Evolutionary conservation across 2,888 invertebrate species (phyloP).

Genomic region (Lochmaea crataegi): DNA sequence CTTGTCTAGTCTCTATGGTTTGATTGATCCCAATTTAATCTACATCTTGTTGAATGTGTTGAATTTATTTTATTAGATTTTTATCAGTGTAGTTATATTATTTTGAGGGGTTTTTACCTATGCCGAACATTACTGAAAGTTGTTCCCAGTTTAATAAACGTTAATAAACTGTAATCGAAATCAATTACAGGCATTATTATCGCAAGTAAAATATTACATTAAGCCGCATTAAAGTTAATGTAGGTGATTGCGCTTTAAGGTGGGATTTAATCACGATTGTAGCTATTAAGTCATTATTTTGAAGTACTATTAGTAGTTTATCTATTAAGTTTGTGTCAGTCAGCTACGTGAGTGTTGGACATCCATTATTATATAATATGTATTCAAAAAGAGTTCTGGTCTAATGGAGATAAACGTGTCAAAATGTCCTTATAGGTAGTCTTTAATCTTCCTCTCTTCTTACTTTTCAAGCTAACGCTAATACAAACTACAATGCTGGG

Average conservation of each 20-base stretch:
- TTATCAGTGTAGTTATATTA: background rate
- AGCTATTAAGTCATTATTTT: slow-evolving; percentile 45
- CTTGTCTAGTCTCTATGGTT: too few relatives aligned
- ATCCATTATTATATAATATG: slow-evolving; percentile 39
- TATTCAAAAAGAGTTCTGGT: slow-evolving; percentile 38
- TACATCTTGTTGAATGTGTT: background rate
- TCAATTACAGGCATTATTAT: slow-evolving; percentile 38
- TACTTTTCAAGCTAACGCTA: background rate
- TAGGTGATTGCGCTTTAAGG: slow-evolving; percentile 41
- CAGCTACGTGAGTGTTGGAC: slow-evolving; percentile 37
- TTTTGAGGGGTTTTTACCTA: background rate
- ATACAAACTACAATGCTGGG: background rate
- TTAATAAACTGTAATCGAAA: slow-evolving; percentile 39
- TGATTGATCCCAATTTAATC: too few relatives aligned
- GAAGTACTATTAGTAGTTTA: slow-evolving; percentile 43
- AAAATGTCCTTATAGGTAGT: background rate
- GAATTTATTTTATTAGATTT: background rate
- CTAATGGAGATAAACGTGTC: slow-evolving; percentile 28
- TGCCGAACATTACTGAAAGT: background rate
- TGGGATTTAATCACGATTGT: slow-evolving; percentile 46
- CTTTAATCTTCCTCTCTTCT: background rate
- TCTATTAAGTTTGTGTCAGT: slow-evolving; percentile 44
- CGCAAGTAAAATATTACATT: slow-evolving; percentile 36
- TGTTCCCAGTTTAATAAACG: slow-evolving; percentile 15
- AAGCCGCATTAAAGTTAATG: slow-evolving; percentile 39